phyloP scores from a whole-genome alignment of 2,113 vertebrate genomes.

The Tylochromis polylepis region DNA sequence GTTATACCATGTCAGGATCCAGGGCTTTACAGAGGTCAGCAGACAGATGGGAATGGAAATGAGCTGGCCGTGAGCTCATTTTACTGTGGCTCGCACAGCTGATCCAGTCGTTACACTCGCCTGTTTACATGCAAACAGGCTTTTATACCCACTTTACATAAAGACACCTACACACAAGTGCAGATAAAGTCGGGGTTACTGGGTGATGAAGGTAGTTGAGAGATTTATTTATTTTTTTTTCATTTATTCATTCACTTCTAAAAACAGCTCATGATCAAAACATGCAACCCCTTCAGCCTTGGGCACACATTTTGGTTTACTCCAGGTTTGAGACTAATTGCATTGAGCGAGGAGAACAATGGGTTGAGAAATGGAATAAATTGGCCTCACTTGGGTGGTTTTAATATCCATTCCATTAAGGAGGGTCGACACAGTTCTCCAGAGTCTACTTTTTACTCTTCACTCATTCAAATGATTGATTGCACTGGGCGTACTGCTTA shows the following conservation, averaged over 20 bases:
- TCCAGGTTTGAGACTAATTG: conserved; percentile 62
- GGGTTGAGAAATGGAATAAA: conserved; percentile 61
- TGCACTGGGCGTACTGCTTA: conserved; percentile 23
- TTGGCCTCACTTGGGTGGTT: conserved; percentile 64
- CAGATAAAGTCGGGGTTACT: not conserved
- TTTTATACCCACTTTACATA: not conserved
- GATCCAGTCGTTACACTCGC: conserved; percentile 66
- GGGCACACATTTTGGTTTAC: conserved; percentile 43
- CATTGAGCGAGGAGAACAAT: conserved; percentile 61
- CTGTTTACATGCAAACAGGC: conserved; percentile 63
- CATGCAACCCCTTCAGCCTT: conserved; percentile 15
- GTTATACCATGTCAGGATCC: conserved; percentile 45
- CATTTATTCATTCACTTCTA: conserved; percentile 3
- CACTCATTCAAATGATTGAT: conserved; percentile 59
- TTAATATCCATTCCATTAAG: conserved; percentile 67
- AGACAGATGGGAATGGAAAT: conserved; percentile 79
- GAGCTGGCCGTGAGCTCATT: conserved; percentile 66
- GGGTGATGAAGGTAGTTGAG: not conserved
- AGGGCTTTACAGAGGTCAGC: conserved; percentile 69
- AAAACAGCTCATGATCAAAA: conserved; percentile 8
- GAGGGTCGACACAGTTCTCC: conserved; percentile 33
- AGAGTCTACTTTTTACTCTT: conserved; percentile 34
- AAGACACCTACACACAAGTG: not conserved
- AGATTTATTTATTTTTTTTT: not conserved
- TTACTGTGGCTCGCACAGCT: conserved; percentile 71